Conservation (phyloP, 2,888 invertebrate genomes). For the Drosophila borborema region DNA sequence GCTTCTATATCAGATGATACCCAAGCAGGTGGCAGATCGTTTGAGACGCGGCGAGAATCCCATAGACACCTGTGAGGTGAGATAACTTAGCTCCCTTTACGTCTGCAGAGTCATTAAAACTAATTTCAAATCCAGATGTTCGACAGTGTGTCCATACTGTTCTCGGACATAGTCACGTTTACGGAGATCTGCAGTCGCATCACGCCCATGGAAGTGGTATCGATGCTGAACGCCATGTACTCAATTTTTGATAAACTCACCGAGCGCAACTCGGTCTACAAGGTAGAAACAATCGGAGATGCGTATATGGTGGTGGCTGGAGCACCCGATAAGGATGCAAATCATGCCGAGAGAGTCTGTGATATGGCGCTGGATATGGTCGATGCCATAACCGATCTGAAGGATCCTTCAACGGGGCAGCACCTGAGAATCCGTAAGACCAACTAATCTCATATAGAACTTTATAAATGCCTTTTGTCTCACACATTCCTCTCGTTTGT, state of each 20-base stretch:
- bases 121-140: slow-evolving; percentile 90
- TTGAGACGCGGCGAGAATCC: slow-evolving; percentile 97
- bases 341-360: slow-evolving; percentile 96
- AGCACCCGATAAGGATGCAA: slow-evolving; percentile 94
- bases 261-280: slow-evolving; percentile 96
- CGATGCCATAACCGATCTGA: slow-evolving; percentile 94
- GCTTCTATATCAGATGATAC: slow-evolving; percentile 99
- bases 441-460: background rate
- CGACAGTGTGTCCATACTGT: slow-evolving; percentile 97
- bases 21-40: slow-evolving; percentile 97
- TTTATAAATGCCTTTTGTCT: background rate
- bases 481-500: background rate
- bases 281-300: slow-evolving; percentile 99
- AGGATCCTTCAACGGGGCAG: slow-evolving; percentile 96
- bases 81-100: background rate
- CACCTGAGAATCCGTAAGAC: slow-evolving; percentile 90
- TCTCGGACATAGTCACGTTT: slow-evolving; percentile 99
- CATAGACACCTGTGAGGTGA: slow-evolving; percentile 97
- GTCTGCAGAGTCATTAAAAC: background rate
- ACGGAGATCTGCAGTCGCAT: slow-evolving; percentile 98
- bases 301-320: slow-evolving; percentile 99
- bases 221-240: slow-evolving; percentile 98
- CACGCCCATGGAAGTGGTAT: slow-evolving; percentile 98
- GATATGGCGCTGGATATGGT: slow-evolving; percentile 99
- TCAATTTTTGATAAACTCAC: slow-evolving; percentile 98